Percentiles rank a stretch among this genome's conserved stretches.
These are phyloP conservation scores for Laticauda colubrina DNA, from an alignment of 2,113 vertebrate genomes.

Conservation along the genomic window DNA sequence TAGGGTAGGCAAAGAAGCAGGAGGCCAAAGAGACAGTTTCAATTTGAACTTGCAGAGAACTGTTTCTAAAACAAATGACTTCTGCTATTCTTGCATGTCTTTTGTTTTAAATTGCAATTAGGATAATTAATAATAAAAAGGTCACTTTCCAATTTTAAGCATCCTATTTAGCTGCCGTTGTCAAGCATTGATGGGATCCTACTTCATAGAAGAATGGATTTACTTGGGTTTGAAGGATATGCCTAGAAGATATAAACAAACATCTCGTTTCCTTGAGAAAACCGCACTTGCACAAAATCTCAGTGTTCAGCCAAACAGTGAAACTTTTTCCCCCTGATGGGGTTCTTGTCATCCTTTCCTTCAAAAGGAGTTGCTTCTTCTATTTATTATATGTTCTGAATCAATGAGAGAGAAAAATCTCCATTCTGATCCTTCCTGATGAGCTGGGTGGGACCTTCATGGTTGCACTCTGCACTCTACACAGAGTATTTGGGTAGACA, in stretches of 20 bases:
- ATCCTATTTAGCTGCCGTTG: not conserved
- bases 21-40: not conserved
- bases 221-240: not conserved
- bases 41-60: not conserved
- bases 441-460: not conserved
- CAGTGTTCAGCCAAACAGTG: not conserved
- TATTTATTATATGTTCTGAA: not conserved
- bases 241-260: not conserved
- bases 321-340: no score
- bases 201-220: not conserved
- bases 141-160: not conserved
- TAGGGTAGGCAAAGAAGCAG: slow-evolving; percentile 18
- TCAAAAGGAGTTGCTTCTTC: not conserved
- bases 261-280: not conserved
- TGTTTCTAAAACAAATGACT: not conserved
- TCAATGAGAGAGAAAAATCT: not conserved
- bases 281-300: no score
- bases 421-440: not conserved
- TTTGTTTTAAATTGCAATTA: not conserved
- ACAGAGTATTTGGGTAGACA: not conserved
- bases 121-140: not conserved
- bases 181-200: not conserved
- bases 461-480: not conserved
- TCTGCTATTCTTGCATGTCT: slow-evolving; percentile 18
- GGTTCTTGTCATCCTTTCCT: not conserved